Conservation (phyloP, 1,140 invertebrate species). For the Periplaneta americana region DNA sequence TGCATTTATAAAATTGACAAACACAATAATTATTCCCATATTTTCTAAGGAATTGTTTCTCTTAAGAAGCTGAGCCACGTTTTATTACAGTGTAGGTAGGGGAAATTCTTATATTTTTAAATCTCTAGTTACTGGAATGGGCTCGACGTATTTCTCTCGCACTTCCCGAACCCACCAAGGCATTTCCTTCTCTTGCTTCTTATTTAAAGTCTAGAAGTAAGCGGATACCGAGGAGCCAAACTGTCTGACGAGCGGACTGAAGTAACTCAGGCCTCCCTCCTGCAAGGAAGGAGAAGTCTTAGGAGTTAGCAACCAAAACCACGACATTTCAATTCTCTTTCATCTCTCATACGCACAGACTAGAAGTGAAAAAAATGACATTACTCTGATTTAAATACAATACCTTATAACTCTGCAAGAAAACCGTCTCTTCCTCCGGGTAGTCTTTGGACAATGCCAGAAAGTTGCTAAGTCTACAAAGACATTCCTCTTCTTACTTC, state of each 20-base stretch:
- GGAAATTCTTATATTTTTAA: neutral
- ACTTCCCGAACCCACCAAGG: neutral
- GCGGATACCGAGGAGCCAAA: neutral
- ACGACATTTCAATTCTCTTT: neutral
- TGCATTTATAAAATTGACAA: no score
- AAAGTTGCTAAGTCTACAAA: conserved; percentile 4
- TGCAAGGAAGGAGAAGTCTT: no score
- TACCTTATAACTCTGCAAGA: neutral
- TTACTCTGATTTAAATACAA: neutral
- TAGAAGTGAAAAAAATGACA: neutral
- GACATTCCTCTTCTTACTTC: neutral
- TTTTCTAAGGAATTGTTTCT: no score
- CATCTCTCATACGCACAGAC: neutral
- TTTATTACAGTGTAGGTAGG: neutral
- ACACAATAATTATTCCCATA: no score
- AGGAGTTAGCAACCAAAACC: neutral
- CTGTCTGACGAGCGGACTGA: neutral
- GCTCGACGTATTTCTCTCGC: neutral
- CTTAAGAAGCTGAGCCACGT: no score
- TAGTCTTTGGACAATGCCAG: conserved; percentile 1
- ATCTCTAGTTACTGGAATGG: neutral
- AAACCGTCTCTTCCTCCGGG: neutral
- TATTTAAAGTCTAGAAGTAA: neutral
- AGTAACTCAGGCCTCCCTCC: neutral
- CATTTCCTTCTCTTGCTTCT: neutral